Conservation (phyloP, 2,888 invertebrate genomes). For the Sinentomon sp. region DNA sequence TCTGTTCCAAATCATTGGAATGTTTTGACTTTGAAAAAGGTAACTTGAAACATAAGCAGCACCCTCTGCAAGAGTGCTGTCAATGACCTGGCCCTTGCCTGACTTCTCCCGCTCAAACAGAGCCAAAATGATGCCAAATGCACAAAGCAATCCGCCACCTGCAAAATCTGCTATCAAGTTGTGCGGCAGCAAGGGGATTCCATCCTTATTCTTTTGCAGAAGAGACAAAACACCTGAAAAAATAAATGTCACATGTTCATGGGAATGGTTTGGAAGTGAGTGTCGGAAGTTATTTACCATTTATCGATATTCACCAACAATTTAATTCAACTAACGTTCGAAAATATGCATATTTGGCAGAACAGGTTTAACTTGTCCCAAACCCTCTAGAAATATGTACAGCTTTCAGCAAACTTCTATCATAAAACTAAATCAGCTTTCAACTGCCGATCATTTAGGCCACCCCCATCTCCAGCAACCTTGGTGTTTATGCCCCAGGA, state of each 20-base stretch:
- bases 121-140: slow-evolving; percentile 64
- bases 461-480: no score
- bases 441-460: no score
- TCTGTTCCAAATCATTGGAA: slow-evolving; percentile 38
- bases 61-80: slow-evolving; percentile 74
- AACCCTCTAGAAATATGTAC: no score
- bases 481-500: no score
- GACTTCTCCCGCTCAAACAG: slow-evolving; percentile 48
- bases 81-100: slow-evolving; percentile 30
- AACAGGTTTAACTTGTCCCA: no score
- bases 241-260: background rate
- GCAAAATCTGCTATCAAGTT: slow-evolving; percentile 85
- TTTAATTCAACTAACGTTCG: no score
- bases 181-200: slow-evolving; percentile 39
- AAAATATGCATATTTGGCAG: no score
- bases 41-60: slow-evolving; percentile 38
- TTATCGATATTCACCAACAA: no score
- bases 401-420: no score
- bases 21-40: slow-evolving; percentile 21
- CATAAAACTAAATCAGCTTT: no score
- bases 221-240: slow-evolving; percentile 33
- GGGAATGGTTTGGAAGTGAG: background rate
- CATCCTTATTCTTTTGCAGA: slow-evolving; percentile 37
- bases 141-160: slow-evolving; percentile 73
- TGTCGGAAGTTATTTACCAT: no score